phyloP scores from a whole-genome alignment of 2,113 vertebrate genomes.

The Anarrhichthys ocellatus region DNA sequence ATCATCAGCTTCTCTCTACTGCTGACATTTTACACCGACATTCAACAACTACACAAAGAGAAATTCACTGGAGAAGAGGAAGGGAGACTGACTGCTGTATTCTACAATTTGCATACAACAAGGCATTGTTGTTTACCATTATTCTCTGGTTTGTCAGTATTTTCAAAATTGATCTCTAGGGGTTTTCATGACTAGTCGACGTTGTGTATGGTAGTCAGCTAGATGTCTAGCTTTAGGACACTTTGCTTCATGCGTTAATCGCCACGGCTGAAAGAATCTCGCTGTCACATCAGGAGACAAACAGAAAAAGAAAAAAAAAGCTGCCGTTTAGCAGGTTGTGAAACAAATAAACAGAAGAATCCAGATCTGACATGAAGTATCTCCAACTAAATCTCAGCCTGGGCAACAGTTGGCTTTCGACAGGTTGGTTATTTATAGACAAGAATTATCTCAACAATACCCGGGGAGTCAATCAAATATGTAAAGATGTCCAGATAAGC shows the following conservation, averaged over 20 bases:
- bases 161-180: neutral
- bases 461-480: neutral
- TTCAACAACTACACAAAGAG: neutral
- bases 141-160: neutral
- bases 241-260: neutral
- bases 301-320: neutral
- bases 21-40: constrained; percentile 2
- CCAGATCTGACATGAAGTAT: neutral
- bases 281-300: neutral
- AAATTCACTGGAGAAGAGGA: neutral
- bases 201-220: neutral
- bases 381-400: neutral
- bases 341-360: neutral
- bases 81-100: neutral
- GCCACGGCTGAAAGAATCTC: neutral
- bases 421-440: neutral
- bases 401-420: neutral
- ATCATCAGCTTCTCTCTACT: neutral
- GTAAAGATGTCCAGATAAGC: neutral
- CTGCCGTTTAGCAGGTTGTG: neutral
- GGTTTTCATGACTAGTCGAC: neutral
- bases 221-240: neutral
- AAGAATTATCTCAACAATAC: neutral
- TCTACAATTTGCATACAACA: neutral
- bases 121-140: neutral